phyloP scores from a whole-genome alignment of 2,113 vertebrate genomes.

The Pipra filicauda region DNA sequence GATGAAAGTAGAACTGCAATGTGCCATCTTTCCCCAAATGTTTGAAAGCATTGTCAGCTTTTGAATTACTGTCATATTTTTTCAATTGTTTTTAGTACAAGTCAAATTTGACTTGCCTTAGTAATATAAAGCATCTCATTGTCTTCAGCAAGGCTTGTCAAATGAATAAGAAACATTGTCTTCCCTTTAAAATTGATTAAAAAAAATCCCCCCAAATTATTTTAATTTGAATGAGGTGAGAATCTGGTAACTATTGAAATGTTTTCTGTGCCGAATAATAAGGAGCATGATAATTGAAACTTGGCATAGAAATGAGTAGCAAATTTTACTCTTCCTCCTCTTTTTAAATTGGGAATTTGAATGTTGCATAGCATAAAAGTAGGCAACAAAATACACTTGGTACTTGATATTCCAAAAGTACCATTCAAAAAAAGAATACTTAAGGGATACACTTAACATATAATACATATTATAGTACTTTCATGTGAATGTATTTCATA shows the following conservation, averaged over 20 bases:
- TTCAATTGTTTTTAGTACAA: constrained; percentile 54
- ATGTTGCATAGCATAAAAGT: not conserved
- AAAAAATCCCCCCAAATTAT: not conserved
- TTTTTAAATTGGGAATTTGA: not conserved
- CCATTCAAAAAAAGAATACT: not conserved
- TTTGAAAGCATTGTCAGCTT: constrained; percentile 63
- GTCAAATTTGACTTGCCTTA: constrained; percentile 41
- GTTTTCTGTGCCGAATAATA: constrained; percentile 38
- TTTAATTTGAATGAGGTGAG: constrained; percentile 40
- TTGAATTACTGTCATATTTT: constrained; percentile 57
- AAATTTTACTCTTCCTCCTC: constrained; percentile 21
- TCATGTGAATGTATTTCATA: not conserved
- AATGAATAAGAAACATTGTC: constrained; percentile 51
- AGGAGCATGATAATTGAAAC: not conserved
- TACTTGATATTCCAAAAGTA: not conserved
- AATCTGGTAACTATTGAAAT: constrained; percentile 39
- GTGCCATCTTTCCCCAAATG: constrained; percentile 23
- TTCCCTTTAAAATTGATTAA: constrained; percentile 16
- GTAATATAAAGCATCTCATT: constrained; percentile 37
- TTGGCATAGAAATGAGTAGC: not conserved
- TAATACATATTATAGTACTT: not conserved
- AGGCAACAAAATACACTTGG: not conserved
- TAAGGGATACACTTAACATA: not conserved
- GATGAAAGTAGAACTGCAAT: not conserved
- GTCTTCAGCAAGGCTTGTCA: constrained; percentile 41